Evolutionary conservation across 2,113 vertebrate genomes (phyloP).

Genomic region (Podarcis muralis): DNA sequence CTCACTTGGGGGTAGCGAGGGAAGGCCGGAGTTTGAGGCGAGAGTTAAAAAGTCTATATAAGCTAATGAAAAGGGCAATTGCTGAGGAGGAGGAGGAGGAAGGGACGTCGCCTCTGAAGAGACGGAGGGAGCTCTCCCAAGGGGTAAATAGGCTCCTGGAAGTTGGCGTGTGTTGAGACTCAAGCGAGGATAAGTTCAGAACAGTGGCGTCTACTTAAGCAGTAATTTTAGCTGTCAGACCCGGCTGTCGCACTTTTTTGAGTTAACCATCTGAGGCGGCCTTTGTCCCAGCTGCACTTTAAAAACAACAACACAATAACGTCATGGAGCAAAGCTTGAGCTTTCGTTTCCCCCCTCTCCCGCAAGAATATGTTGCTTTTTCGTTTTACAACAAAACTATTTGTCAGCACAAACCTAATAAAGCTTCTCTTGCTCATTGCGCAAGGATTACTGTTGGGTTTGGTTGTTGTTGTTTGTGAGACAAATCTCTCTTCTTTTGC

Average conservation of each 20-base stretch:
- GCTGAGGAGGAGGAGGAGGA: background rate
- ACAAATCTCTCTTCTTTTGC: background rate
- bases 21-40: background rate
- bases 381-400: background rate
- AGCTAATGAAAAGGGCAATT: constrained; percentile 32
- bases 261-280: background rate
- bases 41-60: background rate
- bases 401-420: background rate
- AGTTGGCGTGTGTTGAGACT: background rate
- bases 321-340: background rate
- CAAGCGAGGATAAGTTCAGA: background rate
- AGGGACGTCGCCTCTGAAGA: background rate
- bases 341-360: too few relatives aligned
- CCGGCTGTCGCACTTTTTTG: background rate
- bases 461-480: background rate
- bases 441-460: too few relatives aligned
- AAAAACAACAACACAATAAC: background rate
- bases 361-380: background rate
- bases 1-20: background rate
- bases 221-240: background rate
- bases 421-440: background rate
- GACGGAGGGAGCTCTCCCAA: background rate
- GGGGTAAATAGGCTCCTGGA: background rate
- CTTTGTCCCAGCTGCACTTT: background rate
- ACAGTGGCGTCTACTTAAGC: background rate